Conservation (phyloP, 1,140 invertebrate genomes). For the Pseudachorutes palmiensis region DNA sequence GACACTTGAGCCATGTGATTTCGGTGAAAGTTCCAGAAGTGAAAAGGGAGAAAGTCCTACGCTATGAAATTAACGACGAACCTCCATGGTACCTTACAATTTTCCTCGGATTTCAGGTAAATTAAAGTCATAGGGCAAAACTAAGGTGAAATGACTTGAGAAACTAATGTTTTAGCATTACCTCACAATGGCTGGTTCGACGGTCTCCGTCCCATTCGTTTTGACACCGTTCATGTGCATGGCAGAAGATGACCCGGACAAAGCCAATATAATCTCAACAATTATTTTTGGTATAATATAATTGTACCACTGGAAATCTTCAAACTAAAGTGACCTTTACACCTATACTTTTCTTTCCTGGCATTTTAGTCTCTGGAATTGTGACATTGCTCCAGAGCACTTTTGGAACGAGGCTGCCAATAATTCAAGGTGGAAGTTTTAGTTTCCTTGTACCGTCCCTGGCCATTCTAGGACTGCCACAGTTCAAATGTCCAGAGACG, state of each 20-base stretch:
- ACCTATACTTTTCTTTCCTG: constrained; percentile 44
- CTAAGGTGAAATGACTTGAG: background rate
- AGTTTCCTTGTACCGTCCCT: constrained; percentile 48
- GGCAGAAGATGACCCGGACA: constrained; percentile 41
- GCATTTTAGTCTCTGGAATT: constrained; percentile 46
- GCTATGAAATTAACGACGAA: constrained; percentile 69
- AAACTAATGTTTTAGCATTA: constrained; percentile 67
- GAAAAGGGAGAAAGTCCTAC: constrained; percentile 42
- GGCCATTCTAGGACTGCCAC: constrained; percentile 45
- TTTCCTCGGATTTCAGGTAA: constrained; percentile 74
- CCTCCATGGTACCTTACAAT: constrained; percentile 76
- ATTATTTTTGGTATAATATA: constrained; percentile 44
- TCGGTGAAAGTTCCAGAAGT: background rate
- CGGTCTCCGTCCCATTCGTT: constrained; percentile 76
- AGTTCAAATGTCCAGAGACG: constrained; percentile 44
- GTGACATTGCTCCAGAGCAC: constrained; percentile 37
- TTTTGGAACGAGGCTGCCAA: constrained; percentile 33
- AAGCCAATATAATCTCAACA: constrained; percentile 46
- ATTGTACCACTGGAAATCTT: background rate
- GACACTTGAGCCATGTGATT: background rate
- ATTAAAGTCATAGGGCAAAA: no score
- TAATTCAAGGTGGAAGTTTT: constrained; percentile 44
- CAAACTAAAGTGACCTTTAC: no score
- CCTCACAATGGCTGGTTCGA: constrained; percentile 77
- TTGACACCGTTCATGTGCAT: constrained; percentile 50